phyloP scores from a whole-genome alignment of 1,140 invertebrate species.

The Doryteuthis pealeii region DNA sequence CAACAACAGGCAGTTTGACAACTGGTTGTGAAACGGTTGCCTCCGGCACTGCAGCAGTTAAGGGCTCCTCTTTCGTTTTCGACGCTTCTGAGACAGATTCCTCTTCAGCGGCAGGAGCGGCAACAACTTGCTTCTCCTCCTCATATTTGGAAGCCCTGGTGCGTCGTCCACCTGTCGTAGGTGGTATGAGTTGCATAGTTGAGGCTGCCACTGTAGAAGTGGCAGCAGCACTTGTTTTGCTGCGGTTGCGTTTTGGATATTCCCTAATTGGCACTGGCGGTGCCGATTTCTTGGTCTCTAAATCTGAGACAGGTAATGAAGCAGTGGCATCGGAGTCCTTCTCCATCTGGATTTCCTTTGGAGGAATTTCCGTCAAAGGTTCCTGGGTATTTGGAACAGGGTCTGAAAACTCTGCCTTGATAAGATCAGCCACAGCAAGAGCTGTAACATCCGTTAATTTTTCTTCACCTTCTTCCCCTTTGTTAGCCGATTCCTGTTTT shows the following conservation, averaged over 20 bases:
- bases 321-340: neutral
- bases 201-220: neutral
- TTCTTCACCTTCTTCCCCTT: neutral
- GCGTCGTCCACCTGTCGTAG: neutral
- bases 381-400: neutral
- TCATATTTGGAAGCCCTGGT: neutral
- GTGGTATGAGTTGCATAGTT: neutral
- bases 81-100: neutral
- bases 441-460: neutral
- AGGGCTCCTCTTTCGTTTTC: too few relatives aligned
- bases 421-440: neutral
- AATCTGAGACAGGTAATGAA: neutral
- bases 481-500: neutral
- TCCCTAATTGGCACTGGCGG: neutral
- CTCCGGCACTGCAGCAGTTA: neutral
- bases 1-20: neutral
- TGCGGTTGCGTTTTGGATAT: constrained; percentile 10
- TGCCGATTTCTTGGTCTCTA: neutral
- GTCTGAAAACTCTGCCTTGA: constrained; percentile 6
- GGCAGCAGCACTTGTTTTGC: neutral
- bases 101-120: neutral
- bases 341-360: neutral
- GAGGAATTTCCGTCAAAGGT: neutral
- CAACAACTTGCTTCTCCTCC: neutral
- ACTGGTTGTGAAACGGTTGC: neutral